phyloP scores from a whole-genome alignment of 92 coral and sea anemone genomes.

The Chrysogorgia sp. region DNA sequence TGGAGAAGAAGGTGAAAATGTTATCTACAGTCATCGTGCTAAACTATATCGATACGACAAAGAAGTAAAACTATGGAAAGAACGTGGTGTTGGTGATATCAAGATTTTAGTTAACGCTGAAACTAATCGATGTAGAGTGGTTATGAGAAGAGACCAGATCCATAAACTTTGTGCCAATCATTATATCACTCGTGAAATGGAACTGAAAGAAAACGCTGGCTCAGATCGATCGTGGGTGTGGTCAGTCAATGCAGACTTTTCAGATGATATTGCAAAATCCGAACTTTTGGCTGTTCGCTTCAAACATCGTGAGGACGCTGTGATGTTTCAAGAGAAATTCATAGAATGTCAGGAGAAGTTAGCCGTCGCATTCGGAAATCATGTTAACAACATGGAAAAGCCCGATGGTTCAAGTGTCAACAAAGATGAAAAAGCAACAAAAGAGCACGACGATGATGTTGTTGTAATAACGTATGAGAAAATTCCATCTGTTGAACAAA shows the following conservation, averaged over 20 bases:
- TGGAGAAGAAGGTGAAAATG: conserved; percentile 86
- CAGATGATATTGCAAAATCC: conserved; percentile 72
- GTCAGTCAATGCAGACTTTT: conserved; percentile 86
- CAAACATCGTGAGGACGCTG: conserved; percentile 69
- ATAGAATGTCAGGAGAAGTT: conserved; percentile 53
- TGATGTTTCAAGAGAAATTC: conserved; percentile 71
- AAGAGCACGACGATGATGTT: conserved; percentile 39
- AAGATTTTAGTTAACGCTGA: conserved; percentile 69
- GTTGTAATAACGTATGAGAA: conserved; percentile 49
- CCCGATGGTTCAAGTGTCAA: not conserved
- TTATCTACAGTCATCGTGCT: conserved; percentile 80
- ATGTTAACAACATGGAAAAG: not conserved
- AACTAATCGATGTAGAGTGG: conserved; percentile 68
- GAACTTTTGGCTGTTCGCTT: conserved; percentile 87
- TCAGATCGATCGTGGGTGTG: conserved; percentile 89
- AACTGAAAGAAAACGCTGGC: conserved; percentile 71
- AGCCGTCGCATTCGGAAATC: not conserved
- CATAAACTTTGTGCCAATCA: conserved; percentile 95
- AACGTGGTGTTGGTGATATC: conserved; percentile 90
- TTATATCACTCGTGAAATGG: conserved; percentile 77
- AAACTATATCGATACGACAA: conserved; percentile 79
- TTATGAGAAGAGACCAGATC: conserved; percentile 94
- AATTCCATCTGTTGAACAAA: conserved; percentile 53
- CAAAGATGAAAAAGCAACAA: conserved; percentile 25
- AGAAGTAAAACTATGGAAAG: conserved; percentile 87